Percentiles rank a stretch among this genome's conserved stretches.
phyloP scores from a whole-genome alignment of 2,888 invertebrate genomes.

The Magallana nippona region DNA sequence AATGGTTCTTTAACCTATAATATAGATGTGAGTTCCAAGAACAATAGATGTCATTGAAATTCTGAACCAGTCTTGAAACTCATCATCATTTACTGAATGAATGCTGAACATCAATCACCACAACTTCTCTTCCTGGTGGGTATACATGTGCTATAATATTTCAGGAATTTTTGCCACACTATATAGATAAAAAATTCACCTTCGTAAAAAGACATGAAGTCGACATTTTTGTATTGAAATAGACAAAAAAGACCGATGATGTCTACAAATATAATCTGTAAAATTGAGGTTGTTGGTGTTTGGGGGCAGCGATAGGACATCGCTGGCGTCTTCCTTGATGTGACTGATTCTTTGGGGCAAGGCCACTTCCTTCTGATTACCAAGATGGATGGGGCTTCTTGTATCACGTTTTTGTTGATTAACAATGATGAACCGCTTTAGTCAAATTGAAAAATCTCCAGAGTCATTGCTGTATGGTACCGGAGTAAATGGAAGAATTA shows the following conservation, averaged over 20 bases:
- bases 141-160: too few relatives aligned
- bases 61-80: neutral
- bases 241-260: constrained; percentile 13
- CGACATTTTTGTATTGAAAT: neutral
- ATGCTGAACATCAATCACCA: neutral
- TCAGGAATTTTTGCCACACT: too few relatives aligned
- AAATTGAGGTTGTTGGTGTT: neutral
- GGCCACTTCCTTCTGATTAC: neutral
- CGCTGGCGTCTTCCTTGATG: neutral
- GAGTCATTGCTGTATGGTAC: neutral
- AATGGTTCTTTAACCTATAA: too few relatives aligned
- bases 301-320: neutral
- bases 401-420: neutral
- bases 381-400: constrained; percentile 1
- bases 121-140: neutral
- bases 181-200: too few relatives aligned
- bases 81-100: neutral
- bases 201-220: too few relatives aligned
- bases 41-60: constrained; percentile 1
- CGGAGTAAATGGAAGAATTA: neutral
- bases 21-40: neutral
- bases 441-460: neutral
- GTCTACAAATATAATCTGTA: neutral
- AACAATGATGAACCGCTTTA: neutral
- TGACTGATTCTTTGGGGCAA: neutral